phyloP scores from a whole-genome alignment of 2,888 invertebrate genomes.

The Melieria crassipennis region DNA sequence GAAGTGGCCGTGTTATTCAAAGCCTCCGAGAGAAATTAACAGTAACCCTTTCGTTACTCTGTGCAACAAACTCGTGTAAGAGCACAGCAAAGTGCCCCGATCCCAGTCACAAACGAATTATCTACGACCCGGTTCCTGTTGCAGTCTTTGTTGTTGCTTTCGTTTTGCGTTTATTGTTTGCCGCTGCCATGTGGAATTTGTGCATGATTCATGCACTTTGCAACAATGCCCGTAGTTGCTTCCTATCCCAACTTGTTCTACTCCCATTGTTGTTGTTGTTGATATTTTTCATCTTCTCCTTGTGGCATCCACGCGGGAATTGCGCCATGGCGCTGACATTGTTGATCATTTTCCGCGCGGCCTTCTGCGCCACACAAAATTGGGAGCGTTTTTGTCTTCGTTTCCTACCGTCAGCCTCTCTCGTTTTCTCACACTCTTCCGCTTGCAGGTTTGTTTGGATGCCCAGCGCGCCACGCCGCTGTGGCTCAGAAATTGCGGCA shows the following conservation, averaged over 20 bases:
- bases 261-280: background rate
- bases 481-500: slow-evolving; percentile 13
- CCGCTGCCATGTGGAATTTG: slow-evolving; percentile 2
- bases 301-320: slow-evolving; percentile 20
- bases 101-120: background rate
- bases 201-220: slow-evolving; percentile 30
- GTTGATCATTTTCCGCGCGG: slow-evolving; percentile 15
- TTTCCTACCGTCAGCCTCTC: background rate
- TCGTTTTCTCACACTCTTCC: background rate
- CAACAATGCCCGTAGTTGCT: background rate
- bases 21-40: background rate
- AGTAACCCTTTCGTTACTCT: background rate
- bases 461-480: slow-evolving; percentile 24
- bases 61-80: slow-evolving; percentile 1
- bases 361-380: slow-evolving; percentile 26
- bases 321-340: slow-evolving; percentile 11
- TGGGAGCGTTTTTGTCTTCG: slow-evolving; percentile 22
- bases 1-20: background rate
- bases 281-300: slow-evolving; percentile 7
- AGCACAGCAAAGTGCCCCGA: background rate
- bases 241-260: background rate
- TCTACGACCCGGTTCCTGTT: background rate
- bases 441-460: background rate
- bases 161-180: too few species aligned
- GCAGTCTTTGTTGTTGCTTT: background rate